Evolutionary conservation across 1,140 invertebrate genomes (phyloP).

Genomic region (Camponotus floridanus): DNA sequence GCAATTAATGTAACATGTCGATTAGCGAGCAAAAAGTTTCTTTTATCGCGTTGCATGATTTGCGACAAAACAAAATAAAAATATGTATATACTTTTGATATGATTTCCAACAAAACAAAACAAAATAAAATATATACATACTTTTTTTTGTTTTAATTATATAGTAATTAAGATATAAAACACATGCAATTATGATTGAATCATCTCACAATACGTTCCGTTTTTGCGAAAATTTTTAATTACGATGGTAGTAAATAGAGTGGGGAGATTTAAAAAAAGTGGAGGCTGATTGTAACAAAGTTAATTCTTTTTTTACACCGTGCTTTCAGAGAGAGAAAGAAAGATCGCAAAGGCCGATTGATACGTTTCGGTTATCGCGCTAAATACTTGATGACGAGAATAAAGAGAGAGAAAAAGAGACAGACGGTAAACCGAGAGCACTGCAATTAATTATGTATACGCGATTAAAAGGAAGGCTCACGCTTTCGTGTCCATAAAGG

Average conservation of each 20-base stretch:
- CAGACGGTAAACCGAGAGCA: constrained; percentile 42
- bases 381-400: constrained; percentile 24
- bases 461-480: constrained; percentile 74
- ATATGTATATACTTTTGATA: no score
- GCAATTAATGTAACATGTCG: background rate
- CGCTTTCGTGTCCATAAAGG: constrained; percentile 74
- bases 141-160: no score
- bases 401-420: constrained; percentile 16
- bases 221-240: constrained; percentile 19
- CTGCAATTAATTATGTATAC: constrained; percentile 77
- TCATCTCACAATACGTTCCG: background rate
- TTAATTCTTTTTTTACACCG: background rate
- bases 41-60: background rate
- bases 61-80: background rate
- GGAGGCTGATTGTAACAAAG: background rate
- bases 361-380: constrained; percentile 53
- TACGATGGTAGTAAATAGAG: background rate
- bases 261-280: background rate
- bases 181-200: background rate
- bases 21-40: background rate
- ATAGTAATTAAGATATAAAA: background rate
- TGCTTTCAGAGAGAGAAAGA: background rate
- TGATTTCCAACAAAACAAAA: background rate
- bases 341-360: constrained; percentile 44
- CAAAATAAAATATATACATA: background rate